Evolutionary conservation across 2,888 invertebrate genomes (phyloP), one percentile per base, ranked within the genome.

Genomic region (Scaptomyza reducta): DNA sequence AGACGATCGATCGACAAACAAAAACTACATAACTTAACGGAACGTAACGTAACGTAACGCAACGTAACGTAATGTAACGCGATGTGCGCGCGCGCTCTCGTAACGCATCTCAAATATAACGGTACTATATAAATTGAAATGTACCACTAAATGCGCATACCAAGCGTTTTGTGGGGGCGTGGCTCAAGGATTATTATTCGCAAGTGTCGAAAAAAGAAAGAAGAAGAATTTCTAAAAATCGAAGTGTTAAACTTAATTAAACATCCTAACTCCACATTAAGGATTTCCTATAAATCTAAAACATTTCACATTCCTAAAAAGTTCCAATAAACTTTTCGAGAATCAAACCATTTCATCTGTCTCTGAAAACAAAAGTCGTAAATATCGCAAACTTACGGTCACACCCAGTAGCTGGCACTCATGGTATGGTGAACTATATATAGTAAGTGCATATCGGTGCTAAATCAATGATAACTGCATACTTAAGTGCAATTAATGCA

Each of bases 381-480:
- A 49, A 14, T n/a, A 44, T 31, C 33, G n/a, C 7, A 38, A n/a
- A 68, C 57, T 65, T 66, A 56, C 46, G 31, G 62, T 42, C 56
- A 64, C 67, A 75, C 75, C 75, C 83, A 68, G 77, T 54, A 76
- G 78, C 68, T 47, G 50, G 50, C 67, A 44, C 49, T 66, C 47
- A 60, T 49, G 49, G 33, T 74, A 60, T 49, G 33, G 33, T 74
- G 77, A 70, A 82, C 68, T 67, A 55, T 50, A 70, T 56, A 66
- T 31, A 38, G 33, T 38, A 77, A 59, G 55, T 61, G 58, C 25
- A 79, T 68, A 85, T 85, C 77, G 87, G 87, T 87, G 84, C 87
- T 85, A 87, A 85, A 85, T 85, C 84, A 85, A 85, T 85, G 83
- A 87, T 87, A 85, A 85, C 86, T 82, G 85, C 87, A 82, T 87